A percentile compares a stretch with the other conserved stretches of the same genome.
Evolutionary conservation across 2,113 vertebrate genomes (phyloP).

Genomic region (Oncorhynchus kisutch): DNA sequence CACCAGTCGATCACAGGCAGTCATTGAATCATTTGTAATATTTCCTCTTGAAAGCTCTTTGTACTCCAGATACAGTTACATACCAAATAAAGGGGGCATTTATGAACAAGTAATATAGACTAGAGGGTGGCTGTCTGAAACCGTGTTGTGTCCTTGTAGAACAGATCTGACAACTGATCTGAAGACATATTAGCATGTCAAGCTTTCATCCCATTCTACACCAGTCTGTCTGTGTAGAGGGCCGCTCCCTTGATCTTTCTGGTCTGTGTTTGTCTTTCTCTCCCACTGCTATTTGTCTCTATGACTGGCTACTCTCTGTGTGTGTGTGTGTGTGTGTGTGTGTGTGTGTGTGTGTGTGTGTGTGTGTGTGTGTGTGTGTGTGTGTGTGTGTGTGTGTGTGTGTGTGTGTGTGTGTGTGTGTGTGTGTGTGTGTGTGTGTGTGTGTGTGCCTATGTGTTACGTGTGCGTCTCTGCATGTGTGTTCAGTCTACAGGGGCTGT

Average conservation of each 20-base stretch:
- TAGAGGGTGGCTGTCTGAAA: too few relatives aligned
- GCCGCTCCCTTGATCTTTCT: not conserved
- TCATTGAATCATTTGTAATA: too few relatives aligned
- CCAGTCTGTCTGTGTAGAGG: too few relatives aligned
- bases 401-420: constrained; percentile 9
- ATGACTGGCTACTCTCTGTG: not conserved
- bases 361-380: not conserved
- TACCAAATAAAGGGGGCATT: not conserved
- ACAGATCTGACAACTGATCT: too few relatives aligned
- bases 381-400: constrained; percentile 8
- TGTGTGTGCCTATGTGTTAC: too few relatives aligned
- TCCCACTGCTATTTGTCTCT: not conserved
- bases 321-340: constrained; percentile 2
- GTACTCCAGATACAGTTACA: not conserved
- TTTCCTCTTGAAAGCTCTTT: constrained; percentile 31
- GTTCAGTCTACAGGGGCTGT: too few relatives aligned
- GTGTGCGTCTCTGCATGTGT: not conserved
- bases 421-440: constrained; percentile 4
- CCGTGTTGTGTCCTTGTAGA: too few relatives aligned
- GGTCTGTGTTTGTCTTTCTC: not conserved
- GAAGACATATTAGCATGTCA: not conserved
- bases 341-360: not conserved
- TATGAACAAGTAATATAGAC: not conserved
- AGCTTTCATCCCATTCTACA: constrained; percentile 1
- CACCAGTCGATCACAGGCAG: not conserved